Conservation (phyloP, 2,113 vertebrate genomes). For the Balaeniceps rex region DNA sequence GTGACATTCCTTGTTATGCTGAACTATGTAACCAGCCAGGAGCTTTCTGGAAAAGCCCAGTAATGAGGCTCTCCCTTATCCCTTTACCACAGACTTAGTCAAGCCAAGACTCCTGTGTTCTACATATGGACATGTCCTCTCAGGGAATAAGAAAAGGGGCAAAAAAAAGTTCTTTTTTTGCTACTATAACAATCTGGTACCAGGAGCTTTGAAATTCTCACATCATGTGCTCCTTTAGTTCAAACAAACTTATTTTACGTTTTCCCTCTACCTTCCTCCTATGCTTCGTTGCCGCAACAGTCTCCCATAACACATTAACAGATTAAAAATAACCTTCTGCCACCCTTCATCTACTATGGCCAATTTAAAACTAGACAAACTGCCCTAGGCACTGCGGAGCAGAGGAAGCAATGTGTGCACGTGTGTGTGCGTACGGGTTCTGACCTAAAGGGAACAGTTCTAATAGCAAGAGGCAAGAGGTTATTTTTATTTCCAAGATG, state of each 20-base stretch:
- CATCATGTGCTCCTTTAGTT: background rate
- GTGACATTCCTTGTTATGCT: background rate
- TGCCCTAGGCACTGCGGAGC: background rate
- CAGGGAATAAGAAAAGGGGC: background rate
- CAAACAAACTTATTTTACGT: background rate
- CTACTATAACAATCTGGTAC: background rate
- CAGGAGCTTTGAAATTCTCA: background rate
- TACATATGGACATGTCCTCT: background rate
- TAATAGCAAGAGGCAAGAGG: background rate
- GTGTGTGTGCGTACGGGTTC: background rate
- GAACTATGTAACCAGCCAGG: background rate
- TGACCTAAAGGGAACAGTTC: background rate
- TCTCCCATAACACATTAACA: background rate
- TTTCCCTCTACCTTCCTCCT: background rate
- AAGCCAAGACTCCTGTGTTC: background rate
- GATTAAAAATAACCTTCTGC: constrained; percentile 44
- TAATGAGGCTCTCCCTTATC: background rate
- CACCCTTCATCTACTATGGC: background rate
- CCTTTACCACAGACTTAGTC: background rate
- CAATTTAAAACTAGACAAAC: constrained; percentile 15
- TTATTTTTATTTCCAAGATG: background rate
- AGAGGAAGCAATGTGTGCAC: background rate
- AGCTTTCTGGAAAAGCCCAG: background rate
- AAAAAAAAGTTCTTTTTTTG: background rate
- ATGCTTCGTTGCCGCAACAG: background rate